A percentile compares a stretch with the other conserved stretches of the same genome.
These are phyloP conservation scores for Ctenosaura bakeri DNA, from an alignment of 2,797 vertebrate genomes.

Conservation along the genomic window DNA sequence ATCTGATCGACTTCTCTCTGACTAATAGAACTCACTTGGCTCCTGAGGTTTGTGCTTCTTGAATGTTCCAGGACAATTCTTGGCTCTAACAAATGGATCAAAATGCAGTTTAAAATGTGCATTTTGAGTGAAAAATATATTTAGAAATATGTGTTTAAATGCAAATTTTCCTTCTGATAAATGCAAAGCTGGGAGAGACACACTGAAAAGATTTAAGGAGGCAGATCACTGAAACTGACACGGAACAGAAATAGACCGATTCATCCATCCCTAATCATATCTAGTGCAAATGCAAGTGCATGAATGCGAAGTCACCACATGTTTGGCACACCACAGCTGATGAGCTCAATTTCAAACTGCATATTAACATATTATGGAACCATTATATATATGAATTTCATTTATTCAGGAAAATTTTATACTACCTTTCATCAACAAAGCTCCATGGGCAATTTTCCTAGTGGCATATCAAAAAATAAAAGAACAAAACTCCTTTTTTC, in stretches of 20 bases:
- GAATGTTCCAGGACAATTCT: not conserved
- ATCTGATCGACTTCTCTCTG: not conserved
- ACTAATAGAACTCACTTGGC: not conserved
- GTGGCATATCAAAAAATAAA: not conserved
- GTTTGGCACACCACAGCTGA: not conserved
- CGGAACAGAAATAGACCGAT: not conserved
- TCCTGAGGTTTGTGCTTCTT: not conserved
- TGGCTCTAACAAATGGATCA: not conserved
- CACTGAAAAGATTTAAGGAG: not conserved
- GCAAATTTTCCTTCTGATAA: not conserved
- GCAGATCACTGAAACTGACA: not conserved
- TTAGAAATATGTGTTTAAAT: not conserved
- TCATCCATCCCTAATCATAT: not conserved
- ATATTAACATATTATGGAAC: conserved; percentile 2
- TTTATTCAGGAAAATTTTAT: conserved; percentile 7
- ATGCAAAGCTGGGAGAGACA: conserved; percentile 1
- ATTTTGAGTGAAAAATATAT: not conserved
- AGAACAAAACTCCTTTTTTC: not conserved
- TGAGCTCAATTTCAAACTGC: not conserved
- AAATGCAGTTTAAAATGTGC: not conserved
- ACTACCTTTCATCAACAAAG: not conserved
- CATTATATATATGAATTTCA: conserved; percentile 10
- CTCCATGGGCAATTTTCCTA: not conserved
- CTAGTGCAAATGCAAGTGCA: not conserved
- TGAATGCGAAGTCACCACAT: not conserved